Evolutionary conservation across 2,888 invertebrate species (phyloP), one percentile per base, ranked within the genome.

Genomic region (Agapetus fuscipes): DNA sequence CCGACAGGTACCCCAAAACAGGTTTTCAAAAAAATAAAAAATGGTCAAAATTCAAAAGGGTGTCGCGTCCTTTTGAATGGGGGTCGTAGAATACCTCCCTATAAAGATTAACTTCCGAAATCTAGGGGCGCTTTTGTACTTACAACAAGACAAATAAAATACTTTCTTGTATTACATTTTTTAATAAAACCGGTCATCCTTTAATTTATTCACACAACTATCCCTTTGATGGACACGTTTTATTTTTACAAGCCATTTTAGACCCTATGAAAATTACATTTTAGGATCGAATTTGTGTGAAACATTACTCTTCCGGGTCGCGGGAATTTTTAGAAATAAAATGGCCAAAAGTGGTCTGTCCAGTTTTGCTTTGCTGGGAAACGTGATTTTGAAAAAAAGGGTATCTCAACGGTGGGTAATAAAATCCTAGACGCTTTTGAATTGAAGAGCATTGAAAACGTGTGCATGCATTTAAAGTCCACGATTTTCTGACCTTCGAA

Each of bases 331-430:
- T 50, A 50, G 42, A 36, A 51, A 53, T 52, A 57, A 55, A 62
- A 66, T 66, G 66, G 66, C 68, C 66, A 62, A 61, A 64, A 66
- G 61, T 52, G 41, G 66, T 62, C 52, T 54, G 57, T 58, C 65
- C 58, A 56, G 62, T 61, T 61, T 56, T 50, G 45, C 48, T 51
- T 51, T 52, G 45, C 38, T 47, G 45, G 46, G 45, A 47, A 45
- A 44, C 9, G 31, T 12, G 26, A 42, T 42, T 38, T 31, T 12
- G 28, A 39, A 11, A 35, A 35, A 43, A 43, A 38, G 42, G 43
- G 39, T 33, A 38, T 30, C 25, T 15, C 33, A 15, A 10, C 29
- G 38, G 32, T 27, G 15, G 35, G 7, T 33, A n/a, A 28, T 17
- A 39, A 43, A 34, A 17, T 11, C 15, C 20, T 38, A 24, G 14